Evolutionary conservation across 2,888 invertebrate species (phyloP).

Genomic region (Macrosoma leucophasiata): DNA sequence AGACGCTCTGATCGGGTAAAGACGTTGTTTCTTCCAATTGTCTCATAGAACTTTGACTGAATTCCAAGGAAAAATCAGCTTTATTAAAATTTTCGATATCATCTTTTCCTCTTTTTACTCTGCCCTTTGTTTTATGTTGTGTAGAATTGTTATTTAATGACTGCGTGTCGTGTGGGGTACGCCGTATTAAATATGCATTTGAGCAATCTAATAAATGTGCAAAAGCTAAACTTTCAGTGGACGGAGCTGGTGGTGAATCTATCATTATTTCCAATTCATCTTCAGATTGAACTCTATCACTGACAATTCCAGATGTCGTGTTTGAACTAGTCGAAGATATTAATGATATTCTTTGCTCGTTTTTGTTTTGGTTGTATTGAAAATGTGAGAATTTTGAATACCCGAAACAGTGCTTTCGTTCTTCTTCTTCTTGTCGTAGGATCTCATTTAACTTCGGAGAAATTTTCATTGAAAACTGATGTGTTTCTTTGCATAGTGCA

Average conservation of each 20-base stretch:
- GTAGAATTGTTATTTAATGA: conserved; percentile 55
- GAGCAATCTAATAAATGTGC: conserved; percentile 83
- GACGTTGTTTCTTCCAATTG: conserved; percentile 52
- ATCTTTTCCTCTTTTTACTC: conserved; percentile 48
- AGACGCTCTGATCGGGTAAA: conserved; percentile 56
- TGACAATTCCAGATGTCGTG: conserved; percentile 97
- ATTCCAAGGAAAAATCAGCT: conserved; percentile 41
- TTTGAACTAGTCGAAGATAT: conserved; percentile 97
- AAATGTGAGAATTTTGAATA: conserved; percentile 80
- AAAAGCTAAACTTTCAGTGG: conserved; percentile 88
- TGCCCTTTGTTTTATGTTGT: conserved; percentile 47
- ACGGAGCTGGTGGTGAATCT: conserved; percentile 88
- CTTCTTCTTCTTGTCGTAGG: conserved; percentile 87
- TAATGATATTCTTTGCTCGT: conserved; percentile 90
- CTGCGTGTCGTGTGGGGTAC: conserved; percentile 43
- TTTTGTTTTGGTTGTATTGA: conserved; percentile 78
- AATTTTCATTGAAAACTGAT: conserved; percentile 96
- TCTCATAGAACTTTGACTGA: conserved; percentile 33
- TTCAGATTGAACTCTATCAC: conserved; percentile 95
- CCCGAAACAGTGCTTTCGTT: conserved; percentile 81
- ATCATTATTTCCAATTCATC: conserved; percentile 95
- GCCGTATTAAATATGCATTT: conserved; percentile 57
- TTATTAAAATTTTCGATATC: conserved; percentile 38
- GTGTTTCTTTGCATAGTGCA: conserved; percentile 91
- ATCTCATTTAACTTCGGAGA: conserved; percentile 90